A percentile compares a stretch with the other conserved stretches of the same genome.
Conservation (phyloP, 1,140 invertebrate species). For the Phymastichus coffea region DNA sequence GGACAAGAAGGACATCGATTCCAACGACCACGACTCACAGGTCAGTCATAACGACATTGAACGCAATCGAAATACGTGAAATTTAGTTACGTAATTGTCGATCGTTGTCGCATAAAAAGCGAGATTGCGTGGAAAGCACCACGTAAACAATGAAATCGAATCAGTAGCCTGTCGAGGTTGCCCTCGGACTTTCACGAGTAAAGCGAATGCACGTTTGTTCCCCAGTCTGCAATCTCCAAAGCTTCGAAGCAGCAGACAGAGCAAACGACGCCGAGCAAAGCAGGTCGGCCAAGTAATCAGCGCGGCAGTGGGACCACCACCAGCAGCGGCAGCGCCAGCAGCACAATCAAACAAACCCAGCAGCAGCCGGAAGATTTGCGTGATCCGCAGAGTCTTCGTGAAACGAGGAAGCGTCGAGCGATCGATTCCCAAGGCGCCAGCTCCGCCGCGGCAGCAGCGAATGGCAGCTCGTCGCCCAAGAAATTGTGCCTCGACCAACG, state of each 20-base stretch:
- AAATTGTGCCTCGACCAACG: constrained; percentile 46
- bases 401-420: constrained; percentile 42
- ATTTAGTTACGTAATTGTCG: too few relatives aligned
- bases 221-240: too few relatives aligned
- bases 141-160: too few relatives aligned
- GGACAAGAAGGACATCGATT: constrained; percentile 38
- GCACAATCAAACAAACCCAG: constrained; percentile 2
- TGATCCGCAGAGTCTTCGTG: neutral
- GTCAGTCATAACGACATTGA: too few relatives aligned
- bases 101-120: too few relatives aligned
- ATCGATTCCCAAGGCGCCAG: constrained; percentile 26
- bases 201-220: too few relatives aligned
- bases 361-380: neutral
- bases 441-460: constrained; percentile 27
- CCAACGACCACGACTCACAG: neutral
- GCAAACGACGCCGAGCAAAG: neutral
- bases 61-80: too few relatives aligned
- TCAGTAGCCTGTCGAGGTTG: too few relatives aligned
- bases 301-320: neutral
- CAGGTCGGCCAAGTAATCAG: neutral
- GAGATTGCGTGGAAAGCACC: too few relatives aligned
- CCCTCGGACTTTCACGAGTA: too few relatives aligned
- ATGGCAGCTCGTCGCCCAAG: constrained; percentile 40
- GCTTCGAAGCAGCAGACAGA: constrained; percentile 3
- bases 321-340: neutral